Evolutionary conservation across 2,888 invertebrate genomes (phyloP).

Genomic region (Acronicta psi): DNA sequence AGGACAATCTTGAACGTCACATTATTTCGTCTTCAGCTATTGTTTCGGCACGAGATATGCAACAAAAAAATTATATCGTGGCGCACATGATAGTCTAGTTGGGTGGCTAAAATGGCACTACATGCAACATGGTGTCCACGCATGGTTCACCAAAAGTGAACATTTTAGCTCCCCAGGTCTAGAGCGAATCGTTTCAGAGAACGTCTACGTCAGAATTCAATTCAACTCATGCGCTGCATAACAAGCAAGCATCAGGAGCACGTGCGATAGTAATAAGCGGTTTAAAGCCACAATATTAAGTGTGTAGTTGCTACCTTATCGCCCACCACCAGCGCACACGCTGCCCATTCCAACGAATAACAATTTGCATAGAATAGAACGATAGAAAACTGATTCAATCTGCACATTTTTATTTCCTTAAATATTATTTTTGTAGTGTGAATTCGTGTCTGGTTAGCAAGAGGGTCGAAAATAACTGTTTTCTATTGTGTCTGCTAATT

Average conservation of each 20-base stretch:
- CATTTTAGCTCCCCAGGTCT: too few relatives aligned
- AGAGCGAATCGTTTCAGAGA: background rate
- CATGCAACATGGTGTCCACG: too few relatives aligned
- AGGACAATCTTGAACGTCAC: too few relatives aligned
- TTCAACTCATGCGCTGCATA: conserved; percentile 11
- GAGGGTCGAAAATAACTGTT: too few relatives aligned
- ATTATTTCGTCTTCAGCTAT: too few relatives aligned
- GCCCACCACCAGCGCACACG: conserved; percentile 9
- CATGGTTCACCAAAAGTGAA: too few relatives aligned
- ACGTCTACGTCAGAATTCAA: conserved; percentile 5
- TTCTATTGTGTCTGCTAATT: too few relatives aligned
- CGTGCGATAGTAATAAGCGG: conserved; percentile 17
- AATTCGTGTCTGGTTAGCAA: too few relatives aligned
- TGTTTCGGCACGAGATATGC: too few relatives aligned
- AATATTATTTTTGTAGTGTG: background rate
- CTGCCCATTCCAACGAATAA: conserved; percentile 11
- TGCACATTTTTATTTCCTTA: conserved; percentile 27
- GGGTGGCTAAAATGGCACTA: too few relatives aligned
- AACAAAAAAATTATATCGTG: too few relatives aligned
- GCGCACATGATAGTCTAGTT: too few relatives aligned
- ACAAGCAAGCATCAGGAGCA: conserved; percentile 10
- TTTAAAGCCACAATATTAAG: conserved; percentile 24
- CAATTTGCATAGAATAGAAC: conserved; percentile 41
- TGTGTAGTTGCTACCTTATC: conserved; percentile 24
- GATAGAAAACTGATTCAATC: conserved; percentile 42